phyloP scores from a whole-genome alignment of 2,888 invertebrate genomes.

The Dasypolia templi region DNA sequence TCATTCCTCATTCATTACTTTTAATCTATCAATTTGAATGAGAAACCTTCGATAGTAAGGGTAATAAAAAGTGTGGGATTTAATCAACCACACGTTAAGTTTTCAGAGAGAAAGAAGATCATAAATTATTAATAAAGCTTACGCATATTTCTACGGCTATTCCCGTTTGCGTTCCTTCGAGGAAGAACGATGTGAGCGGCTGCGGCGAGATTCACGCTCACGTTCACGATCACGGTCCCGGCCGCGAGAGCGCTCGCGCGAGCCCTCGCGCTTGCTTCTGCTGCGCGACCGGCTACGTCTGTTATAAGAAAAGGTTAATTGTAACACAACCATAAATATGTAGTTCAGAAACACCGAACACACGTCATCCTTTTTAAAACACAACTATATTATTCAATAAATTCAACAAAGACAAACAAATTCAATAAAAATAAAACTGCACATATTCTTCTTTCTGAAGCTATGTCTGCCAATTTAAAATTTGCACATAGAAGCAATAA shows the following conservation, averaged over 20 bases:
- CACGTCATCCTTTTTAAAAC: background rate
- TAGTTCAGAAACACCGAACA: background rate
- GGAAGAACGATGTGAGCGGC: conserved; percentile 83
- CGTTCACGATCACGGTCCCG: conserved; percentile 77
- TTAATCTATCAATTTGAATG: conserved; percentile 29
- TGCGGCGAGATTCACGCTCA: conserved; percentile 80
- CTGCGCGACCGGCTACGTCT: conserved; percentile 84
- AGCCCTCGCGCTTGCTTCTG: conserved; percentile 77
- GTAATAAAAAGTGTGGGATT: conserved; percentile 26
- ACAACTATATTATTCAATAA: no score
- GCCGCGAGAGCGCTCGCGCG: conserved; percentile 81
- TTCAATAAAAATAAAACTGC: background rate
- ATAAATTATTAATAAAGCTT: conserved; percentile 38
- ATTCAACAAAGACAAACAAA: background rate
- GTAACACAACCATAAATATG: background rate
- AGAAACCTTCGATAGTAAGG: conserved; percentile 41
- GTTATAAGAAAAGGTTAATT: conserved; percentile 8
- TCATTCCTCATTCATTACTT: conserved; percentile 25
- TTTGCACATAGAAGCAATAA: background rate
- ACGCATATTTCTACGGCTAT: conserved; percentile 62
- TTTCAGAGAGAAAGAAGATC: conserved; percentile 49
- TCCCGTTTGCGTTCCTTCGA: conserved; percentile 85
- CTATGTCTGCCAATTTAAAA: background rate
- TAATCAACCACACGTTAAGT: conserved; percentile 35
- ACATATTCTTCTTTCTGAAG: background rate